A percentile compares a stretch with the other conserved stretches of the same genome.
phyloP scores from a whole-genome alignment of 2,113 vertebrate species.

The Eonycteris spelaea region DNA sequence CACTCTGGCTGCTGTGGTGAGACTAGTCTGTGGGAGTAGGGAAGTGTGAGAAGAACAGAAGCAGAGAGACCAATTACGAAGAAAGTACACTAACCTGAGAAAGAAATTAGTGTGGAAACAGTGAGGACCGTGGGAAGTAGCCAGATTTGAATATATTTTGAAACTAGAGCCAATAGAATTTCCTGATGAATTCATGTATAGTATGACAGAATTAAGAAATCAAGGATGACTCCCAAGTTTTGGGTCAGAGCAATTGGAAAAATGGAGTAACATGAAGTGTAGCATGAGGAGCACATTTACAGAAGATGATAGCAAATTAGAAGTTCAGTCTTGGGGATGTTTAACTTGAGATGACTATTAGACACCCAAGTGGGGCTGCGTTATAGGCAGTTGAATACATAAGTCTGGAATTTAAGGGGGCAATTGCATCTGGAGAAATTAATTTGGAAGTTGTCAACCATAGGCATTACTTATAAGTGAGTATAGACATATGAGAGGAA shows the following conservation, averaged over 20 bases:
- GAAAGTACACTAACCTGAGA: background rate
- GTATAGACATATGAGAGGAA: background rate
- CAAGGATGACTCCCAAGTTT: background rate
- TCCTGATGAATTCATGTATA: background rate
- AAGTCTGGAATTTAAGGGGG: background rate
- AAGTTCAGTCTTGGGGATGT: background rate
- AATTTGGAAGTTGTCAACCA: slow-evolving; percentile 26
- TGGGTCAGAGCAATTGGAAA: background rate
- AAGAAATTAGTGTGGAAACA: background rate
- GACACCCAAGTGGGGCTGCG: background rate
- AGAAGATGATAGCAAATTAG: background rate
- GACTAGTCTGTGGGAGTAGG: background rate
- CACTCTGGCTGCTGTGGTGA: background rate
- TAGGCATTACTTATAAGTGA: slow-evolving; percentile 12
- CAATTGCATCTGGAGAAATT: background rate
- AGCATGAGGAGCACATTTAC: background rate
- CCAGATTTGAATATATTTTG: background rate
- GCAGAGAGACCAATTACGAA: background rate
- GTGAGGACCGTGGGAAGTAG: background rate
- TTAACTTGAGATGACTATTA: background rate
- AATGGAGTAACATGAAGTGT: background rate
- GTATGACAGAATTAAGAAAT: background rate
- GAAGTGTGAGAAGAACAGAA: background rate
- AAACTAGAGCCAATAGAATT: background rate
- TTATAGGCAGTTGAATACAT: background rate